Conservation (phyloP, 1,140 invertebrate species). For the Globodera rostochiensis region DNA sequence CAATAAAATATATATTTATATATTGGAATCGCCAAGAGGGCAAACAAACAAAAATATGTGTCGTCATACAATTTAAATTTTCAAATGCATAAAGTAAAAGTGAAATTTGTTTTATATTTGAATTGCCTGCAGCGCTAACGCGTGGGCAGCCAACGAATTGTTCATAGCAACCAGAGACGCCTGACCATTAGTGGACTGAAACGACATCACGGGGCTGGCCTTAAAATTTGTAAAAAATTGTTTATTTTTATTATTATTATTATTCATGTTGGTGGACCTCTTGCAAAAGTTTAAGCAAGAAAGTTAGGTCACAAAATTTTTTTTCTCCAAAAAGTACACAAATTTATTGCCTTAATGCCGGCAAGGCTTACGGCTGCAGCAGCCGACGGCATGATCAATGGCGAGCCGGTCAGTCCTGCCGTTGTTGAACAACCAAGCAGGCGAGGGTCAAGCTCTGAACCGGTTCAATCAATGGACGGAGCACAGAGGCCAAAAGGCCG, state of each 20-base stretch:
- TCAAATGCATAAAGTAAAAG: background rate
- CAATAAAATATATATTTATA: no score
- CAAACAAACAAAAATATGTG: no score
- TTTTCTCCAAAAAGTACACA: background rate
- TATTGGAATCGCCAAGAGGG: no score
- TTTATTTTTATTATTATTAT: background rate
- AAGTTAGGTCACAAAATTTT: no score
- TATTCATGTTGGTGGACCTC: no score
- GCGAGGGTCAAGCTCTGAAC: conserved; percentile 36
- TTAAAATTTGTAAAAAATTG: background rate
- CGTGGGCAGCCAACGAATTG: background rate
- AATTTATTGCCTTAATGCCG: background rate
- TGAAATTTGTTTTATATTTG: no score
- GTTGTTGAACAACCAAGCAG: conserved; percentile 27
- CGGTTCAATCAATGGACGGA: no score
- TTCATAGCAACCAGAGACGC: background rate
- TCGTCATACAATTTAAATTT: no score
- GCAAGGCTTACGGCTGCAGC: conserved; percentile 9
- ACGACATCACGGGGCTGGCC: background rate
- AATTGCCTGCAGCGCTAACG: background rate
- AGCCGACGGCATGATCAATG: conserved; percentile 43
- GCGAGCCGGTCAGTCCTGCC: conserved; percentile 36
- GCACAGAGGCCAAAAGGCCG: no score
- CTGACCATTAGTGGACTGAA: background rate
- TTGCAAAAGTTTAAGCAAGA: no score